A percentile compares a stretch with the other conserved stretches of the same genome.
Evolutionary conservation across 2,797 vertebrate genomes (phyloP).

Genomic region (Amniataba percoides): DNA sequence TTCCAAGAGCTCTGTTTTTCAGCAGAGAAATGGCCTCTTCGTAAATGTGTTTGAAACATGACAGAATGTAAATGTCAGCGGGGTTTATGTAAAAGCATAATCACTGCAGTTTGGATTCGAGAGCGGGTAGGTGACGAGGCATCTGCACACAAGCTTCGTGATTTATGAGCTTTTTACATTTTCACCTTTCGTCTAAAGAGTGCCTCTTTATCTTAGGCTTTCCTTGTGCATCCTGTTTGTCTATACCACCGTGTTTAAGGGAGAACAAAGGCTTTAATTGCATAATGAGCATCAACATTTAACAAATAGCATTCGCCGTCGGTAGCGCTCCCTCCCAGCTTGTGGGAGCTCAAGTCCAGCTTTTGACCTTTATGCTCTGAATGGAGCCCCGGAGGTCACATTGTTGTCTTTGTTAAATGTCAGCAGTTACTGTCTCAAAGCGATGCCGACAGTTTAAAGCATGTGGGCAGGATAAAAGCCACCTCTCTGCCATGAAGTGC

Average conservation of each 20-base stretch:
- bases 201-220: constrained; percentile 36
- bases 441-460: constrained; percentile 45
- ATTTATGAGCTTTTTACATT: constrained; percentile 51
- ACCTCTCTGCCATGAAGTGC: constrained; percentile 42
- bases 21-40: constrained; percentile 14
- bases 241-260: not conserved
- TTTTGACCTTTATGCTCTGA: constrained; percentile 70
- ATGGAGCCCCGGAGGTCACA: constrained; percentile 57
- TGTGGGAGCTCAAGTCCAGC: constrained; percentile 42
- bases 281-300: constrained; percentile 48
- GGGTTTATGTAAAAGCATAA: constrained; percentile 37
- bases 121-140: constrained; percentile 9
- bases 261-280: constrained; percentile 46
- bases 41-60: constrained; percentile 33
- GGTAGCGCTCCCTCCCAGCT: constrained; percentile 10
- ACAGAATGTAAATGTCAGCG: constrained; percentile 50
- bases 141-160: constrained; percentile 14
- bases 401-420: constrained; percentile 76
- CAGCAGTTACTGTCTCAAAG: constrained; percentile 68
- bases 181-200: constrained; percentile 44
- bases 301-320: constrained; percentile 29
- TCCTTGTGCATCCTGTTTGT: not conserved
- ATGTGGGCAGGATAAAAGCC: constrained; percentile 57
- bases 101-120: constrained; percentile 41
- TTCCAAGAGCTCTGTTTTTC: constrained; percentile 30